A percentile compares a stretch with the other conserved stretches of the same genome.
phyloP scores from a whole-genome alignment of 2,113 vertebrate genomes.

The Miniopterus natalensis region DNA sequence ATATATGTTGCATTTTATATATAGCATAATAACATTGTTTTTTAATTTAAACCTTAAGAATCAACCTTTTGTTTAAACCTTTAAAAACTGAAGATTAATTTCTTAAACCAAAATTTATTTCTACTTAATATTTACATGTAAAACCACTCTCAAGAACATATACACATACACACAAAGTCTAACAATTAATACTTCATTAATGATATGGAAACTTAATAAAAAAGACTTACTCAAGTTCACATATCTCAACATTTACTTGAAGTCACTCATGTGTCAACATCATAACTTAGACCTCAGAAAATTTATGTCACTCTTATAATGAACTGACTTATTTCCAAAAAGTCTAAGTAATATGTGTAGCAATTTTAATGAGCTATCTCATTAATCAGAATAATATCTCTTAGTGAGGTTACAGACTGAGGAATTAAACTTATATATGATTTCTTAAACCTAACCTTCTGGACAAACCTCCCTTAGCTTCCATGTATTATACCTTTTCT shows the following conservation, averaged over 20 bases:
- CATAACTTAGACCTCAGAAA: not conserved
- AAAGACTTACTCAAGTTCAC: not conserved
- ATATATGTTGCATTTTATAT: conserved; percentile 25
- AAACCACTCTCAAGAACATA: not conserved
- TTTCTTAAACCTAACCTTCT: not conserved
- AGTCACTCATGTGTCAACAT: not conserved
- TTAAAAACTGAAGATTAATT: not conserved
- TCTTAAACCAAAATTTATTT: conserved; percentile 11
- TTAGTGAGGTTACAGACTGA: conserved; percentile 9
- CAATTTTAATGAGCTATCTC: not conserved
- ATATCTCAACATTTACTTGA: not conserved
- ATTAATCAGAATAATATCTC: conserved; percentile 28
- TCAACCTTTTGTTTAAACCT: conserved; percentile 4
- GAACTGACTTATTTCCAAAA: not conserved
- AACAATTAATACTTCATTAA: conserved; percentile 31
- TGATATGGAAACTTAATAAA: not conserved
- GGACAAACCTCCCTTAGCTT: not conserved
- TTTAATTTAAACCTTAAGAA: not conserved
- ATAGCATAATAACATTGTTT: not conserved
- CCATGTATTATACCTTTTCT: not conserved
- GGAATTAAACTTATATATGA: not conserved
- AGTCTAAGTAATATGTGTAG: not conserved
- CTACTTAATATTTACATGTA: not conserved
- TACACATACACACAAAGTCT: not conserved
- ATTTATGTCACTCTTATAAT: not conserved